These are phyloP conservation scores for Psittacula echo DNA, from an alignment of 2,797 vertebrate species.

Conservation along the genomic window DNA sequence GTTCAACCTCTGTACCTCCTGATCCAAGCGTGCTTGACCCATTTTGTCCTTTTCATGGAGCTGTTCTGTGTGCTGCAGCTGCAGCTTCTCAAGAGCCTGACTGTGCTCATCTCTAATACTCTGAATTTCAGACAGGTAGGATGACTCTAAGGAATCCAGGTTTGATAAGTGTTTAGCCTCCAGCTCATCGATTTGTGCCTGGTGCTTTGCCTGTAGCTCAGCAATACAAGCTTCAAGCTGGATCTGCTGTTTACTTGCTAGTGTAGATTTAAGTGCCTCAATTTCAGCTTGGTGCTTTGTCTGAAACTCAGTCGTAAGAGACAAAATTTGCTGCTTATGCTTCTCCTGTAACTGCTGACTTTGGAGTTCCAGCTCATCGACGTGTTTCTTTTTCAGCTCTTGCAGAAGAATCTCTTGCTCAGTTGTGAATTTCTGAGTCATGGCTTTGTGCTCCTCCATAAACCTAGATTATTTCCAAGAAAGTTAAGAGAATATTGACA, in stretches of 20 bases:
- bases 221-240: slow-evolving; percentile 72
- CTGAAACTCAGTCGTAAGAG: slow-evolving; percentile 67
- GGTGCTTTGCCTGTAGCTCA: slow-evolving; percentile 76
- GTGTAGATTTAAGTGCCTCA: slow-evolving; percentile 69
- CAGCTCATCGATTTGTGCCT: slow-evolving; percentile 80
- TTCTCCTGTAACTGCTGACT: slow-evolving; percentile 62
- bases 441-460: slow-evolving; percentile 78
- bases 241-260: slow-evolving; percentile 66
- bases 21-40: slow-evolving; percentile 14
- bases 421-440: slow-evolving; percentile 76
- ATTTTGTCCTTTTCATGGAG: slow-evolving; percentile 67
- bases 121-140: slow-evolving; percentile 89
- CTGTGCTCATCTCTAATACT: slow-evolving; percentile 81
- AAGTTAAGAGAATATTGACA: background rate
- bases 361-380: slow-evolving; percentile 68
- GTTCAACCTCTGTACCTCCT: slow-evolving; percentile 72
- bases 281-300: slow-evolving; percentile 75
- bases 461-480: slow-evolving; percentile 77
- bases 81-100: slow-evolving; percentile 63
- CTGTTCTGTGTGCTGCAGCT: slow-evolving; percentile 44
- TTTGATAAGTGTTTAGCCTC: slow-evolving; percentile 85
- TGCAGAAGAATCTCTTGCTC: slow-evolving; percentile 79
- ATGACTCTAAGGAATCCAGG: slow-evolving; percentile 88
- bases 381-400: slow-evolving; percentile 76
- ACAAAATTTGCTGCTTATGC: slow-evolving; percentile 60